phyloP scores from a whole-genome alignment of 2,797 vertebrate genomes.

The Xiphophorus birchmanni region DNA sequence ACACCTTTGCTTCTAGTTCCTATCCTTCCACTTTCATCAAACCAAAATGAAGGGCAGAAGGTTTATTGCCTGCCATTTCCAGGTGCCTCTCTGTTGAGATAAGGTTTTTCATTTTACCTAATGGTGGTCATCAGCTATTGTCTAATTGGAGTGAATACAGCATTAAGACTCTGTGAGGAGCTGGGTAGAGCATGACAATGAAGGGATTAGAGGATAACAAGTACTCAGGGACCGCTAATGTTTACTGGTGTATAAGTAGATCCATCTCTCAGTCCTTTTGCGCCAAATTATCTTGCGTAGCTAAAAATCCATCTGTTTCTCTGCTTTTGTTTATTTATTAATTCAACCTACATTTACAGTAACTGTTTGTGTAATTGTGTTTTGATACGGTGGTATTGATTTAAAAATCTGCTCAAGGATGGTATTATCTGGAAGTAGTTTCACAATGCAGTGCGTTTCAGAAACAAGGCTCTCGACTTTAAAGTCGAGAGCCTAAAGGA shows the following conservation, averaged over 20 bases:
- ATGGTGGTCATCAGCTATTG: neutral
- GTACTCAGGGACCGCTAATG: neutral
- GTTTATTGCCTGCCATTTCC: neutral
- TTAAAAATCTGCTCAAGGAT: neutral
- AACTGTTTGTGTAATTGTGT: neutral
- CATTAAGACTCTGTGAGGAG: neutral
- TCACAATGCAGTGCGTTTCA: neutral
- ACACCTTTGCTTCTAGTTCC: neutral
- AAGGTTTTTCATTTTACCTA: neutral
- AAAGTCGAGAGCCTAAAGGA: too few species aligned
- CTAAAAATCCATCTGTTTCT: neutral
- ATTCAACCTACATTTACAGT: neutral
- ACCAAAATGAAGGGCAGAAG: neutral
- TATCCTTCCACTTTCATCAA: neutral
- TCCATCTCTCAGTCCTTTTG: neutral
- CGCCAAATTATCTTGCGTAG: neutral
- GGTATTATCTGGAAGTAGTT: neutral
- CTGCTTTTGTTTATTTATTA: neutral
- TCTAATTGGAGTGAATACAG: neutral
- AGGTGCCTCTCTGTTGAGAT: neutral
- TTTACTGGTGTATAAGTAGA: neutral
- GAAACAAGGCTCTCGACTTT: neutral
- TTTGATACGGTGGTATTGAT: neutral
- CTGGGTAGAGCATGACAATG: neutral
- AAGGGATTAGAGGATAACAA: neutral